Evolutionary conservation across 2,797 vertebrate genomes (phyloP).

Genomic region (Bufotes viridis): DNA sequence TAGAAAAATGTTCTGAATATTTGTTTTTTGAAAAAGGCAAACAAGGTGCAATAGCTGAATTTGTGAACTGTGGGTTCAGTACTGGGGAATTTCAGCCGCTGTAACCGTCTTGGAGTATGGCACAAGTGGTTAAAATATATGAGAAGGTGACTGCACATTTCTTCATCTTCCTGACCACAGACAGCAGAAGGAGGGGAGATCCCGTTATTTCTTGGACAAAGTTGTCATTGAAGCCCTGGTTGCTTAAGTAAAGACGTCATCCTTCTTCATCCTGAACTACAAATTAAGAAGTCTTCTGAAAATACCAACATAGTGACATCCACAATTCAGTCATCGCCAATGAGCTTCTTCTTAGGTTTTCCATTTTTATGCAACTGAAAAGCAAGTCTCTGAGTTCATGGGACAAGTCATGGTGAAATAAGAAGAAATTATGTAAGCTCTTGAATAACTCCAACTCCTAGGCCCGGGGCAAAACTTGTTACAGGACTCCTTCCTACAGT

Average conservation of each 20-base stretch:
- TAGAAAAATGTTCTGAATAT: background rate
- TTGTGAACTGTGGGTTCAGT: background rate
- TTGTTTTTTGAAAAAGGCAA: background rate
- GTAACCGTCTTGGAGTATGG: background rate
- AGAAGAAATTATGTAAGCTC: background rate
- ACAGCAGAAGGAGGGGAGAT: background rate
- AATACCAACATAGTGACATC: background rate
- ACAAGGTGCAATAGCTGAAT: background rate
- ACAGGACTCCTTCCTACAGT: too few species aligned
- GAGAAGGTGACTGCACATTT: conserved; percentile 7
- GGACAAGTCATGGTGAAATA: background rate
- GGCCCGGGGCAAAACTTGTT: background rate
- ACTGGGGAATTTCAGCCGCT: background rate
- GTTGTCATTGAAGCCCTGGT: conserved; percentile 17
- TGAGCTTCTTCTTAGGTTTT: background rate
- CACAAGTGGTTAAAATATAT: conserved; percentile 14
- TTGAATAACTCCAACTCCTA: too few species aligned
- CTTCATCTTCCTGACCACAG: conserved; percentile 32
- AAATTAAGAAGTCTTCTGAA: background rate
- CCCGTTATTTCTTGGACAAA: conserved; percentile 13
- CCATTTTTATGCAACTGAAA: conserved; percentile 5
- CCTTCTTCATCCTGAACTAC: background rate
- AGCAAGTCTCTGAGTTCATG: background rate
- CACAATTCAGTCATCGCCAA: background rate
- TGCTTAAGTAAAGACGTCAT: conserved; percentile 37